These are phyloP conservation scores for Shinisaurus crocodilurus DNA, from an alignment of 2,113 vertebrate species.

Conservation along the genomic window DNA sequence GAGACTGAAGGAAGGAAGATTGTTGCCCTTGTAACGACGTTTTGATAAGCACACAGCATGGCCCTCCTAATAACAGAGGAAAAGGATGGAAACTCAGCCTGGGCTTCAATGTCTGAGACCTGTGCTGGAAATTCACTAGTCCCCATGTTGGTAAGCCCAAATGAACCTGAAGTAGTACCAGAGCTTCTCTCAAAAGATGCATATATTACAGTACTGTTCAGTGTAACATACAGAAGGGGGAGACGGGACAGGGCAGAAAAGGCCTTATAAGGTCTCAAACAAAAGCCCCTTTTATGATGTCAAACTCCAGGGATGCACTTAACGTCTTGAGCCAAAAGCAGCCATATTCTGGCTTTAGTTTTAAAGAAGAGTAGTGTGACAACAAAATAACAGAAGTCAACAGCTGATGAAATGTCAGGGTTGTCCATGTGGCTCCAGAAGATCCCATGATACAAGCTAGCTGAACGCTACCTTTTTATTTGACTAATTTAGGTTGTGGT, in stretches of 20 bases:
- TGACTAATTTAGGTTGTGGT: neutral
- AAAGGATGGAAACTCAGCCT: neutral
- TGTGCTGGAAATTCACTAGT: neutral
- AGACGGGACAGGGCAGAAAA: neutral
- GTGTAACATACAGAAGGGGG: neutral
- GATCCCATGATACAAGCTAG: neutral
- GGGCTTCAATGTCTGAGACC: neutral
- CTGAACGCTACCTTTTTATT: neutral
- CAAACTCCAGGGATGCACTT: neutral
- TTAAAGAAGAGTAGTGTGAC: neutral
- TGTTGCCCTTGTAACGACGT: neutral
- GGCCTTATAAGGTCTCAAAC: neutral
- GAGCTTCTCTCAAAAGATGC: neutral
- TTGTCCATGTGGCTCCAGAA: neutral
- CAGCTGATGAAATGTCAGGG: neutral
- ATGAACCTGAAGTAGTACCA: too few relatives aligned
- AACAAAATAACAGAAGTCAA: fast-evolving
- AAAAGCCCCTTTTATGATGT: neutral
- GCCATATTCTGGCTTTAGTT: neutral
- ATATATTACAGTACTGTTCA: neutral
- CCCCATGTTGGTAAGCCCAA: neutral
- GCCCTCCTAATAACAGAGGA: too few relatives aligned
- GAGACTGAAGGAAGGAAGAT: neutral
- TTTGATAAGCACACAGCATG: neutral
- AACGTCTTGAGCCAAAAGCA: neutral